These are phyloP conservation scores for Geopemphigus sp. DNA, from an alignment of 1,140 invertebrate genomes.

Conservation along the genomic window DNA sequence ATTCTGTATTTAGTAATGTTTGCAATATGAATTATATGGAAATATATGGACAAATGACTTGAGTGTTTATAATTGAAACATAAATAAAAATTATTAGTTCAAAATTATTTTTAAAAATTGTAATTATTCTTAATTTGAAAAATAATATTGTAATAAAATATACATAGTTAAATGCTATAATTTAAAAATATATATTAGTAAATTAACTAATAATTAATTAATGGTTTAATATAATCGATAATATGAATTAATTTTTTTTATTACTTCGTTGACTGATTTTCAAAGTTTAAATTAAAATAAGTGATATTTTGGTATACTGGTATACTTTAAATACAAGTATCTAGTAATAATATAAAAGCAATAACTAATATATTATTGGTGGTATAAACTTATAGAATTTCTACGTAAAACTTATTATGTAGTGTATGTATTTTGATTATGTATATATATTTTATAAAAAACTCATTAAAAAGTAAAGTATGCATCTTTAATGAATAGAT, in stretches of 20 bases:
- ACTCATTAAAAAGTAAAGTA: background rate
- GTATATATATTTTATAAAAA: background rate
- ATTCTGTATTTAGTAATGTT: no score
- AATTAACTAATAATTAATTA: no score
- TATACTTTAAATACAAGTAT: background rate
- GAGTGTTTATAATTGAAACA: no score
- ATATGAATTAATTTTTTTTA: background rate
- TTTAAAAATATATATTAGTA: no score
- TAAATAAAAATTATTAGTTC: no score
- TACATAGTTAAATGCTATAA: no score
- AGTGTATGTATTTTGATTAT: background rate
- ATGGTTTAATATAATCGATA: no score
- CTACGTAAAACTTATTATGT: background rate
- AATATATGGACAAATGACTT: no score
- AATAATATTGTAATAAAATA: no score
- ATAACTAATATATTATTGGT: background rate
- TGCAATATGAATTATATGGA: no score
- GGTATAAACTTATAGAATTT: background rate
- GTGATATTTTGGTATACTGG: background rate
- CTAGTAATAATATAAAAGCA: background rate
- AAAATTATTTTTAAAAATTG: no score
- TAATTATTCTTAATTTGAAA: no score
- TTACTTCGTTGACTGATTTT: slow-evolving; percentile 7
- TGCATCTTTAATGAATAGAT: background rate
- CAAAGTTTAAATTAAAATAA: background rate